A percentile compares a stretch with the other conserved stretches of the same genome.
phyloP scores from a whole-genome alignment of 2,888 invertebrate species.

The Thalpophila matura region DNA sequence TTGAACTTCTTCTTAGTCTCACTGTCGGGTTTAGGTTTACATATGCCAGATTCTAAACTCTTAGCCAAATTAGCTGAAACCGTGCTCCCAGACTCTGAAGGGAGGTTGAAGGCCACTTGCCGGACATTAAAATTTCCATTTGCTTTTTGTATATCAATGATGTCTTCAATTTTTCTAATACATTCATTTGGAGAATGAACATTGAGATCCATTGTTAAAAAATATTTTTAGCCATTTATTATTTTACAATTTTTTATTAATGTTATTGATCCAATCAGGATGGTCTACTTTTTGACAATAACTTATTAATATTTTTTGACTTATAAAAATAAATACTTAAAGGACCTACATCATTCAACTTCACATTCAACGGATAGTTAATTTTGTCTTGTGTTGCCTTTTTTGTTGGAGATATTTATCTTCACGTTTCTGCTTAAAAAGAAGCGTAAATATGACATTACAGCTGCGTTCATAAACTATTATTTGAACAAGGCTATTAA shows the following conservation, averaged over 20 bases:
- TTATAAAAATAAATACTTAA: constrained; percentile 39
- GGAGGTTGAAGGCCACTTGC: constrained; percentile 82
- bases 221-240: constrained; percentile 65
- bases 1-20: constrained; percentile 73
- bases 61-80: constrained; percentile 73
- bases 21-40: constrained; percentile 65
- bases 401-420: neutral
- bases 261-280: constrained; percentile 68
- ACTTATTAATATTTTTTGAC: constrained; percentile 34
- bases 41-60: constrained; percentile 80
- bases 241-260: constrained; percentile 72
- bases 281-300: constrained; percentile 69
- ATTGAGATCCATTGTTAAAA: constrained; percentile 72
- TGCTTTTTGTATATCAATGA: constrained; percentile 85
- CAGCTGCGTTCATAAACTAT: constrained; percentile 21
- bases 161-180: constrained; percentile 85
- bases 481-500: too few relatives aligned
- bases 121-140: constrained; percentile 78
- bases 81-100: constrained; percentile 72
- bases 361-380: too few relatives aligned
- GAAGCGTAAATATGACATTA: constrained; percentile 22
- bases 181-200: constrained; percentile 68
- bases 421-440: constrained; percentile 15
- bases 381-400: too few relatives aligned
- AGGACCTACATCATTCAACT: too few relatives aligned